Conservation (phyloP, 2,113 vertebrate genomes). For the Anas platyrhynchos region DNA sequence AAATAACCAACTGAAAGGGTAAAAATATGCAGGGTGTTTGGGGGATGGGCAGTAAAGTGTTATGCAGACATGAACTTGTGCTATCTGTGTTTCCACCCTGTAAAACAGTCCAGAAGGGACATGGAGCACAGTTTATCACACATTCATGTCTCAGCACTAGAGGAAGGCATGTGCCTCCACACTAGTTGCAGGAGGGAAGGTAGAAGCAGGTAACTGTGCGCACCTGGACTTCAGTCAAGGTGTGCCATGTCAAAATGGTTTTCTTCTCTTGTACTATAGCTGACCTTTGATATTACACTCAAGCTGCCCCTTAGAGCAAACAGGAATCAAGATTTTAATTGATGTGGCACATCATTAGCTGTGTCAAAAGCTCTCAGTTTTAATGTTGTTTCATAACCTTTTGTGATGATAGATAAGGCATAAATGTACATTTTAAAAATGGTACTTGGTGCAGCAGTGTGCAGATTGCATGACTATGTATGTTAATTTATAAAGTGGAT, state of each 20-base stretch:
- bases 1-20: neutral
- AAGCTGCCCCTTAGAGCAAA: neutral
- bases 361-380: neutral
- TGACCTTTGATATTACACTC: neutral
- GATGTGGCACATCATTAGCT: neutral
- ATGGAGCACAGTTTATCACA: neutral
- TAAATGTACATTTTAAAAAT: neutral
- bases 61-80: neutral
- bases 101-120: neutral
- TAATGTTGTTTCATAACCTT: rapidly evolving
- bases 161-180: neutral
- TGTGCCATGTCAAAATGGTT: neutral
- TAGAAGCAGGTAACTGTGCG: rapidly evolving
- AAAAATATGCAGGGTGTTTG: neutral
- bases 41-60: neutral
- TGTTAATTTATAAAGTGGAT: neutral
- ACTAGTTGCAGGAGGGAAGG: neutral
- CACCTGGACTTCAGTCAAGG: neutral
- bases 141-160: neutral
- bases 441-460: neutral
- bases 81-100: neutral
- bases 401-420: neutral
- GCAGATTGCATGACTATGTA: neutral
- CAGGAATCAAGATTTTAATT: neutral
- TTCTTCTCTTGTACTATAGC: neutral